A percentile compares a stretch with the other conserved stretches of the same genome.
Evolutionary conservation across 2,797 vertebrate species (phyloP).

Genomic region (Hydrophis major): DNA sequence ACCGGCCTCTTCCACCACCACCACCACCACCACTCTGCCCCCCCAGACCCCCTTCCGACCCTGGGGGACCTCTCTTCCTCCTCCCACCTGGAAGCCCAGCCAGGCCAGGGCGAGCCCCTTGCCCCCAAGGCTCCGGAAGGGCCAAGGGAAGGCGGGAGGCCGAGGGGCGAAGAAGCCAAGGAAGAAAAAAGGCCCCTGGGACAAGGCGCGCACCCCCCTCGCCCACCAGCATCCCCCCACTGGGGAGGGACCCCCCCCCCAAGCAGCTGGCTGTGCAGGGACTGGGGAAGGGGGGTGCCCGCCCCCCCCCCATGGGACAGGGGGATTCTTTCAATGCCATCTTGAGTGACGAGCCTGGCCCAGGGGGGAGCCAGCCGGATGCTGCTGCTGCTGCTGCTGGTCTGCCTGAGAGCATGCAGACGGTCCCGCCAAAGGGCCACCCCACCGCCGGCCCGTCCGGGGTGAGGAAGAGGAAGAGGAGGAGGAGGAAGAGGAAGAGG

Average conservation of each 20-base stretch:
- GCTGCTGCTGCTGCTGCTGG: neutral
- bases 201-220: neutral
- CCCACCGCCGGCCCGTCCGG: accelerated
- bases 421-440: neutral
- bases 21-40: neutral
- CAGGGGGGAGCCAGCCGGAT: neutral
- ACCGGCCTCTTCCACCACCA: neutral
- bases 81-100: constrained; percentile 42
- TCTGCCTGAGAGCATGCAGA: accelerated
- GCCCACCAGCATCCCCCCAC: accelerated
- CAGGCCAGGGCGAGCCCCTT: constrained; percentile 60
- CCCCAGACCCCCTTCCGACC: neutral
- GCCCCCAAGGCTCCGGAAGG: constrained; percentile 72
- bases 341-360: constrained; percentile 75
- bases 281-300: constrained; percentile 17
- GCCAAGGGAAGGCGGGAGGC: constrained; percentile 71
- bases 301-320: constrained; percentile 35
- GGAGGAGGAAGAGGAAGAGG: constrained; percentile 37
- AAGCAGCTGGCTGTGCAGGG: constrained; percentile 20
- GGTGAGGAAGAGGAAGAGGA: constrained; percentile 28
- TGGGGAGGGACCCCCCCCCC: accelerated
- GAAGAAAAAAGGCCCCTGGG: constrained; percentile 30
- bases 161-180: constrained; percentile 51
- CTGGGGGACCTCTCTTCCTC: neutral
- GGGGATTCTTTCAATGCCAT: constrained; percentile 70